Evolutionary conservation across 2,113 vertebrate genomes (phyloP), one percentile per base, ranked within the genome.

Genomic region (Hepsetus odoe): DNA sequence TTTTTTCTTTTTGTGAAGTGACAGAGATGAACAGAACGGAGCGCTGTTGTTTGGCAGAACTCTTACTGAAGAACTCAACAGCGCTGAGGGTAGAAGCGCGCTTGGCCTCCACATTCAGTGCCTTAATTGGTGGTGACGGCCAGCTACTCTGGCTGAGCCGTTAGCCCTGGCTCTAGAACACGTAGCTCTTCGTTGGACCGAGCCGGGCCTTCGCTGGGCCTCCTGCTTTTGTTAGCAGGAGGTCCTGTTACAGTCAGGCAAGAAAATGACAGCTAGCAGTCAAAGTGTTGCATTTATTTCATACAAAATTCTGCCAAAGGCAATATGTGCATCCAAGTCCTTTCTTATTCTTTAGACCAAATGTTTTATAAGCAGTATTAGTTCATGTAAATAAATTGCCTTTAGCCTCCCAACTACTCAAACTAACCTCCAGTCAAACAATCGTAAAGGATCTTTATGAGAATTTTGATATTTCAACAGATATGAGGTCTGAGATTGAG

Each of bases 91-190:
- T 35, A 65, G 53, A 62, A 77, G 66, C 18, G 2, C 42, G 35
- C 68, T 69, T 51, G 70, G 73, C 70, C 83, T 90, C 85, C 81
- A 84, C 86, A 90, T 91, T 91, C 89, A 88, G 81, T 73, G 61
- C 79, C 76, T 69, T 90, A 91, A 93, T 90, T 90, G 84, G 86
- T 83, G 82, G 70, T 88, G 87, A 90, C 84, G 83, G 87, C 80
- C 81, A 65, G 75, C 72, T 66, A 42, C 79, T 62, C 80, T 72
- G 35, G 46, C 69, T 35, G 79, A 77, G 61, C 79, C 77, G 18
- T 64, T 86, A 80, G 83, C 86, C 81, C 42, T 78, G 65, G 46
- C 72, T 66, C 35, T 70, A 77, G 84, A 82, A 59, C 79, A 85
- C 75, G 77, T 83, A 89, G 84, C 76, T 75, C 69, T 77, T 74